A percentile compares a stretch with the other conserved stretches of the same genome.
Conservation (phyloP, 2,888 invertebrate species). For the Xylocampa areola region DNA sequence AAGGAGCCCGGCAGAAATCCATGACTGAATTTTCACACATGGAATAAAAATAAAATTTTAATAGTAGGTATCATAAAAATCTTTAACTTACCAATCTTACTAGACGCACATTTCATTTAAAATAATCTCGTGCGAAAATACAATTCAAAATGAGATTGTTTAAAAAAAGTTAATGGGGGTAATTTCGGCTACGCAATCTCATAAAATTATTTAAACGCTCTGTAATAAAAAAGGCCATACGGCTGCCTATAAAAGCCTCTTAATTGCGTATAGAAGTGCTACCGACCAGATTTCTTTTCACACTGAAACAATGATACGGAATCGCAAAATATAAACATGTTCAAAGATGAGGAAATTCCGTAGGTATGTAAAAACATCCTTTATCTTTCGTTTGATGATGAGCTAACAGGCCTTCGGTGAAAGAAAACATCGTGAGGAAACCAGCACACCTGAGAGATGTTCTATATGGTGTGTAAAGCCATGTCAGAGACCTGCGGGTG, state of each 20-base stretch:
- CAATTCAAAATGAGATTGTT: constrained; percentile 75
- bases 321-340: constrained; percentile 30
- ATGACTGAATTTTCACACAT: too few relatives aligned
- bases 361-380: too few relatives aligned
- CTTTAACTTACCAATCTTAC: constrained; percentile 1
- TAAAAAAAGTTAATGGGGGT: constrained; percentile 82
- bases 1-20: too few relatives aligned
- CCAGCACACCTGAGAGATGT: too few relatives aligned
- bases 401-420: too few relatives aligned
- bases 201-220: constrained; percentile 87
- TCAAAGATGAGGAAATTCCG: too few relatives aligned
- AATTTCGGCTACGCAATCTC: constrained; percentile 83
- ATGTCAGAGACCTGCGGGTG: too few relatives aligned
- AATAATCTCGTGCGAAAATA: constrained; percentile 62
- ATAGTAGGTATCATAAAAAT: background rate
- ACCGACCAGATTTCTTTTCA: constrained; percentile 54
- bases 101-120: constrained; percentile 38
- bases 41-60: background rate
- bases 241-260: constrained; percentile 78
- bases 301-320: constrained; percentile 42
- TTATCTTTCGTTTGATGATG: too few relatives aligned
- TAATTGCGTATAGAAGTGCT: constrained; percentile 75
- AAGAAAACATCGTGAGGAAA: too few relatives aligned
- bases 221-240: constrained; percentile 84
- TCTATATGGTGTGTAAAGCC: too few relatives aligned